Conservation (phyloP, 2,113 vertebrate genomes). For the Ginglymostoma cirratum region DNA sequence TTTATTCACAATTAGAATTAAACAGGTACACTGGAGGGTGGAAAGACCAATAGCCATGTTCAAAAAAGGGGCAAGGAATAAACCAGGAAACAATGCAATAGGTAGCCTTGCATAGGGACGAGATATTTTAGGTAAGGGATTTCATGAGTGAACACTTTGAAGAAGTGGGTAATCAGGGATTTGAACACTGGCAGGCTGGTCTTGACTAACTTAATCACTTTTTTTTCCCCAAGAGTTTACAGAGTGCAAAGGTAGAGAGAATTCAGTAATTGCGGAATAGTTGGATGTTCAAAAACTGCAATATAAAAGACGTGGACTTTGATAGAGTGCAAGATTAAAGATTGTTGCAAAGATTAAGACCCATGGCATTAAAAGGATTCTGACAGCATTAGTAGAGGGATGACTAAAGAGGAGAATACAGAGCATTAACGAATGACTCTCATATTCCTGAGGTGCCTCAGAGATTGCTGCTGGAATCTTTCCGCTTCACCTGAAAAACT, state of each 20-base stretch:
- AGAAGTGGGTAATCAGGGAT: not conserved
- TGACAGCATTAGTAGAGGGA: not conserved
- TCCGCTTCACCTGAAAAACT: not conserved
- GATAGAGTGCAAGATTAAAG: not conserved
- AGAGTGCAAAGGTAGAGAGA: not conserved
- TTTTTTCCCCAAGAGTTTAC: not conserved
- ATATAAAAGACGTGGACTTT: not conserved
- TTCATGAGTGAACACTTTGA: not conserved
- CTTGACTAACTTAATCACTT: conserved; percentile 4
- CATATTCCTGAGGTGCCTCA: not conserved
- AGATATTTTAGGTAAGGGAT: not conserved
- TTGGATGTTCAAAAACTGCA: not conserved
- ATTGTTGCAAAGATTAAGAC: not conserved
- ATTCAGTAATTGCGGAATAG: not conserved
- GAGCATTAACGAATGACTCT: not conserved
- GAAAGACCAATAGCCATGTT: not conserved
- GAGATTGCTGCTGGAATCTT: not conserved
- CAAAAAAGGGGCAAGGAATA: not conserved
- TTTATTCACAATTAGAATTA: no score
- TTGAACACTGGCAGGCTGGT: not conserved
- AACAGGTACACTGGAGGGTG: not conserved
- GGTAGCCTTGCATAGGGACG: not conserved
- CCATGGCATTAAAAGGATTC: not conserved
- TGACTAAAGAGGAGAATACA: not conserved
- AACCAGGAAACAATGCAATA: not conserved